Evolutionary conservation across 2,888 invertebrate genomes (phyloP).

Genomic region (Fragum sueziense): DNA sequence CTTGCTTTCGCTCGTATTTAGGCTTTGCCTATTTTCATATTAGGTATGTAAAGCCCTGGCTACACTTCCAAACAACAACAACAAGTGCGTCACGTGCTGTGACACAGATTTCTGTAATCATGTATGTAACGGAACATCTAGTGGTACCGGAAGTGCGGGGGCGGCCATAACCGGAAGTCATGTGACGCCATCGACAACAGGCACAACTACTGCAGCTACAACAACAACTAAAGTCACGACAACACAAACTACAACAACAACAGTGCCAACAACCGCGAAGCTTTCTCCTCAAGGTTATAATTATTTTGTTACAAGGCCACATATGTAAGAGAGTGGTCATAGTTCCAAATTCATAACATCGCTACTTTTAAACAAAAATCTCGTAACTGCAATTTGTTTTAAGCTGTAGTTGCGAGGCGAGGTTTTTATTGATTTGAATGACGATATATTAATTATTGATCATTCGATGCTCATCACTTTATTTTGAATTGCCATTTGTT

Average conservation of each 20-base stretch:
- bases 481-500: too few relatives aligned
- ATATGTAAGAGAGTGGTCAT: neutral
- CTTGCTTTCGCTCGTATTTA: too few relatives aligned
- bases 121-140: neutral
- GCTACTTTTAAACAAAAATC: too few relatives aligned
- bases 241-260: neutral
- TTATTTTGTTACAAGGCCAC: too few relatives aligned
- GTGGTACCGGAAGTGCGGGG: conserved; percentile 4
- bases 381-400: too few relatives aligned
- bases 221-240: neutral
- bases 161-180: neutral
- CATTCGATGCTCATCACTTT: too few relatives aligned
- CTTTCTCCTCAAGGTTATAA: conserved; percentile 1
- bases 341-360: neutral
- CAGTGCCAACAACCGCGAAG: neutral
- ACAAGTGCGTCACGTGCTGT: neutral
- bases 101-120: conserved; percentile 5
- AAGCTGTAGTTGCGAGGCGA: too few relatives aligned
- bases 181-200: neutral
- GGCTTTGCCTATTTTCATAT: too few relatives aligned
- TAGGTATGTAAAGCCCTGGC: conserved; percentile 8
- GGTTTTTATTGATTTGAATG: too few relatives aligned
- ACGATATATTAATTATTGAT: too few relatives aligned
- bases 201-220: neutral
- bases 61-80: neutral